Evolutionary conservation across 2,888 invertebrate genomes (phyloP).

Genomic region (Hydrotaea diabolus): DNA sequence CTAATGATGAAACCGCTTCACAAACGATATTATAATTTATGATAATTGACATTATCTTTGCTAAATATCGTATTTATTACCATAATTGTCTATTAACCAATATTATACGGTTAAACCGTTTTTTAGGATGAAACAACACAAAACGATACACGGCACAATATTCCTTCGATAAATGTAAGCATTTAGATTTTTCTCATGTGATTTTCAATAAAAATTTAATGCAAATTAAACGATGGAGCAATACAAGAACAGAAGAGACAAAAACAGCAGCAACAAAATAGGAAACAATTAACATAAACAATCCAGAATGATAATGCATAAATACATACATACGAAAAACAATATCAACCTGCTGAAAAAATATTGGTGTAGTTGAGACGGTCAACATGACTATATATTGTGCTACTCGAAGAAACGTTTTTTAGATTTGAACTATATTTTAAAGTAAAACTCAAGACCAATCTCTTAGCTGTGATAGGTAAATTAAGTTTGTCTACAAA

Average conservation of each 20-base stretch:
- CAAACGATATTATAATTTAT: background rate
- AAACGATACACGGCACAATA: background rate
- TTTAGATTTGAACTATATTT: no score
- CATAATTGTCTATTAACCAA: slow-evolving; percentile 23
- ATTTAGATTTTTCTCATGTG: slow-evolving; percentile 45
- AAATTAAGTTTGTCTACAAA: no score
- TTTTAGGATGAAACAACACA: background rate
- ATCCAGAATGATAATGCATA: slow-evolving; percentile 45
- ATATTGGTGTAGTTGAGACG: no score
- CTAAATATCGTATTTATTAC: slow-evolving; percentile 33
- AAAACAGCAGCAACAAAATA: slow-evolving; percentile 29
- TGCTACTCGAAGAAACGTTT: no score
- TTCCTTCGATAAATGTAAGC: slow-evolving; percentile 4
- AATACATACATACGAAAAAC: slow-evolving; percentile 29
- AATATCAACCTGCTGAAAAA: no score
- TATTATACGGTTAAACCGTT: slow-evolving; percentile 1
- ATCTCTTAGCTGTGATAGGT: no score
- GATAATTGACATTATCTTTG: slow-evolving; percentile 24
- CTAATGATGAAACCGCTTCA: no score
- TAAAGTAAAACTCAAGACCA: no score
- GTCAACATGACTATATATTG: no score
- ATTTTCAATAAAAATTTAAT: slow-evolving; percentile 55
- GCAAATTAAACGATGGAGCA: slow-evolving; percentile 55
- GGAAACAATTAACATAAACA: slow-evolving; percentile 38
- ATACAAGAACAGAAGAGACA: no score